Evolutionary conservation across 2,797 vertebrate genomes (phyloP), one percentile per base, ranked within the genome.

Genomic region (Coranthus polyacanthus): DNA sequence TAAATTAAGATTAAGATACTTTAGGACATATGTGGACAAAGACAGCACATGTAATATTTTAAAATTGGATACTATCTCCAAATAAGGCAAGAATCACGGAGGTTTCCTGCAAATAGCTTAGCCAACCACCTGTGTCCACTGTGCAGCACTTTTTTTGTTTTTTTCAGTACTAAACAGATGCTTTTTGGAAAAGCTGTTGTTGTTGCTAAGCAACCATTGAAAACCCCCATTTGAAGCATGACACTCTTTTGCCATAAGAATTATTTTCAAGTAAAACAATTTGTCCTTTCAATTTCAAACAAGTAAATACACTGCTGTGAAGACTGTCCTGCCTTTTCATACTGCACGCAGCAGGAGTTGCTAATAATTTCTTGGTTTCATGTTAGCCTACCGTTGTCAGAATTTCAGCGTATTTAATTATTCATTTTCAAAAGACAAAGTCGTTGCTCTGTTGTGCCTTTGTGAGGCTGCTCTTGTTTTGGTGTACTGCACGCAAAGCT

Each of bases 141-240:
- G 55, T 18, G 39, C 42, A 61, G 51, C 45, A 64, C 51, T 56
- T 71, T 83, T 59, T 61, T 65, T n/a, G n/a, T n/a, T 72, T 54
- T 69, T 81, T 82, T 65, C 64, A 67, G 68, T 77, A 68, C 66
- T 79, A 84, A 85, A 86, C 86, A 89, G 82, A 91, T 83, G 84
- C 86, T 91, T 88, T 90, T 88, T 75, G 72, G 77, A 72, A 76
- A 89, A 77, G 78, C 84, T 86, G 81, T 88, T 89, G 81, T 82
- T 89, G 88, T 91, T 92, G 89, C 90, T 87, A 81, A 68, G 89
- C 89, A 88, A 92, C 89, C 78, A 79, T 53, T 69, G 41, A 83
- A 88, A 84, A 63, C 75, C 70, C 7, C 68, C 60, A 65, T 86
- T 63, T 84, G 63, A 88, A 75, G 78, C 60, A 78, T 68, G 75